These are phyloP conservation scores for Drosophila tropicalis DNA, from an alignment of 1,140 invertebrate species.

Conservation along the genomic window DNA sequence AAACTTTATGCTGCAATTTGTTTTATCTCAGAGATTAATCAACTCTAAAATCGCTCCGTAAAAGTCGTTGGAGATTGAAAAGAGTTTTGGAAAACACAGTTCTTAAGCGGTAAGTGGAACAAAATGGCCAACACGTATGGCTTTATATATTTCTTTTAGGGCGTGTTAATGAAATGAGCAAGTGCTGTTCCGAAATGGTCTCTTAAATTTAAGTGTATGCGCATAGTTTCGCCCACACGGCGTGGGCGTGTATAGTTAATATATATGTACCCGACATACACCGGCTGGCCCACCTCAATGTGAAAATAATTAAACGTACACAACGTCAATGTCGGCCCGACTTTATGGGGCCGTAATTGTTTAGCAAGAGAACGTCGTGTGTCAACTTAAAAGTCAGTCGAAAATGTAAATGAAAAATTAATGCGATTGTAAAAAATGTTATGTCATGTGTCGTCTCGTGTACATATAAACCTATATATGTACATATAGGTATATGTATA, in stretches of 20 bases:
- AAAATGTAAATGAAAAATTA: conserved; percentile 78
- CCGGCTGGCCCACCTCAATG: conserved; percentile 37
- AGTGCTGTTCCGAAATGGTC: conserved; percentile 21
- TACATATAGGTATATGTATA: neutral
- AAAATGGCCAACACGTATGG: conserved; percentile 9
- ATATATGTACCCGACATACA: conserved; percentile 26
- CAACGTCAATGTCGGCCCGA: conserved; percentile 41
- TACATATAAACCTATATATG: no score
- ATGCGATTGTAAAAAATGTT: conserved; percentile 76
- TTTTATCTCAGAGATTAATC: neutral
- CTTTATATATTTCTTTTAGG: conserved; percentile 13
- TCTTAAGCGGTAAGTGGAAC: conserved; percentile 1
- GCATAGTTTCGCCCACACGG: conserved; percentile 17
- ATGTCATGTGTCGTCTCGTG: conserved; percentile 59
- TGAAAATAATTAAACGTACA: conserved; percentile 75
- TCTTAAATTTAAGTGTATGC: conserved; percentile 45
- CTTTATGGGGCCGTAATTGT: conserved; percentile 65
- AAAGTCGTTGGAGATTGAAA: neutral
- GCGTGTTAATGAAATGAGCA: conserved; percentile 47
- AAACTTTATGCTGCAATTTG: neutral
- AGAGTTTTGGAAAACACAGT: conserved; percentile 5
- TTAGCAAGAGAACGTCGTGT: conserved; percentile 11
- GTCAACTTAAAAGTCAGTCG: conserved; percentile 60
- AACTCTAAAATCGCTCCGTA: neutral
- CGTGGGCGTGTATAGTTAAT: conserved; percentile 27